Conservation (phyloP, 1,140 invertebrate species). For the Drosophila guanche region DNA sequence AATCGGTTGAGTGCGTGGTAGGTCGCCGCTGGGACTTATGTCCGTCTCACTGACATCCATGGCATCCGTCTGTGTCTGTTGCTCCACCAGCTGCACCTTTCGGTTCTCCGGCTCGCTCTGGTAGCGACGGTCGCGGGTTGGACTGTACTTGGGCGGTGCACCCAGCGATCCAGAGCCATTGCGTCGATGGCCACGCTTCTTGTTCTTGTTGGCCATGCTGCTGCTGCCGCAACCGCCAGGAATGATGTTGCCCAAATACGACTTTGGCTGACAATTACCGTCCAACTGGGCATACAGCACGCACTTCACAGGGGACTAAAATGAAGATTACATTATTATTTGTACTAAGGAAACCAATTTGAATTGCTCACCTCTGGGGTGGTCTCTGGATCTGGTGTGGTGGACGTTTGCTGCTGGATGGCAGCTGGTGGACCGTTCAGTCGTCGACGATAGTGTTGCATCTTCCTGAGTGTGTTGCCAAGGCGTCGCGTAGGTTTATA, state of each 20-base stretch:
- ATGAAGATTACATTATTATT: background rate
- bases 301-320: constrained; percentile 85
- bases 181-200: constrained; percentile 84
- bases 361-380: constrained; percentile 70
- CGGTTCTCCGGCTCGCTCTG: constrained; percentile 83
- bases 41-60: constrained; percentile 86
- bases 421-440: constrained; percentile 62
- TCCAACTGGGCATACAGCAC: constrained; percentile 87
- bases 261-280: constrained; percentile 85
- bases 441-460: constrained; percentile 77
- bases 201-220: constrained; percentile 83
- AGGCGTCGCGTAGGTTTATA: constrained; percentile 75
- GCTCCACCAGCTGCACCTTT: constrained; percentile 85
- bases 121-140: constrained; percentile 85
- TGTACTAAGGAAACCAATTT: background rate
- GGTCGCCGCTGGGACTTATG: constrained; percentile 83
- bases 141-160: constrained; percentile 85
- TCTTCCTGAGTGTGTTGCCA: constrained; percentile 76
- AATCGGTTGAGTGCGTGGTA: constrained; percentile 45
- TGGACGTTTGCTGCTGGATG: constrained; percentile 60
- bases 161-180: constrained; percentile 85
- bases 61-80: constrained; percentile 88
- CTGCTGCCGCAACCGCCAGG: constrained; percentile 21
- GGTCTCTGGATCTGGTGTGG: constrained; percentile 78
- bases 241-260: constrained; percentile 82